A percentile compares a stretch with the other conserved stretches of the same genome.
phyloP scores from a whole-genome alignment of 2,113 vertebrate genomes.

The Eurystomus gularis region DNA sequence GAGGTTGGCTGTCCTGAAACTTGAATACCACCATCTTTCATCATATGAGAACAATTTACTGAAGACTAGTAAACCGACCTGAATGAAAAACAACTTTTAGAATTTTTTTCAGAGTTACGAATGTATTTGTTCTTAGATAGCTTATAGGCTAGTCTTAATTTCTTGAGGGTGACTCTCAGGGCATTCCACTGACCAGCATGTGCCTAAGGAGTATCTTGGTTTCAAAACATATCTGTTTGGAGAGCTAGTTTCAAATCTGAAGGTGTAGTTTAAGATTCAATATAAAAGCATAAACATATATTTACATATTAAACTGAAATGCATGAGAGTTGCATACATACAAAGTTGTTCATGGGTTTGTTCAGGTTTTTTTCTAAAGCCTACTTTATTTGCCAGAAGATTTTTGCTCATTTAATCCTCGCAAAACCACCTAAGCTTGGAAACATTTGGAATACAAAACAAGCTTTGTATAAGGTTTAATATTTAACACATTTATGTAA shows the following conservation, averaged over 20 bases:
- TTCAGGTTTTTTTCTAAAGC: background rate
- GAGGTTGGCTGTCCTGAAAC: background rate
- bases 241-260: background rate
- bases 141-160: background rate
- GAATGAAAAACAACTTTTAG: background rate
- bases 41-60: background rate
- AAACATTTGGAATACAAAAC: slow-evolving; percentile 1
- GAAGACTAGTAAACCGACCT: background rate
- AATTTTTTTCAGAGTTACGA: background rate
- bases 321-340: background rate
- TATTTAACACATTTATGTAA: slow-evolving; percentile 41
- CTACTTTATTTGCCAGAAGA: background rate
- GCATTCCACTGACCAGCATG: background rate
- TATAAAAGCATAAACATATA: background rate
- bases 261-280: background rate
- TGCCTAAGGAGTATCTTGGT: background rate
- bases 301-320: background rate
- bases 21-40: background rate
- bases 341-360: background rate
- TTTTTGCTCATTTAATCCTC: slow-evolving; percentile 25
- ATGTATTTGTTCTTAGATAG: background rate
- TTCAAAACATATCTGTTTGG: background rate
- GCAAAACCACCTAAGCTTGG: slow-evolving; percentile 7
- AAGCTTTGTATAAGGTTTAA: slow-evolving; percentile 33
- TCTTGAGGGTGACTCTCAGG: background rate